These are phyloP conservation scores for Carettochelys insculpta DNA, from an alignment of 2,113 vertebrate genomes.

Conservation along the genomic window DNA sequence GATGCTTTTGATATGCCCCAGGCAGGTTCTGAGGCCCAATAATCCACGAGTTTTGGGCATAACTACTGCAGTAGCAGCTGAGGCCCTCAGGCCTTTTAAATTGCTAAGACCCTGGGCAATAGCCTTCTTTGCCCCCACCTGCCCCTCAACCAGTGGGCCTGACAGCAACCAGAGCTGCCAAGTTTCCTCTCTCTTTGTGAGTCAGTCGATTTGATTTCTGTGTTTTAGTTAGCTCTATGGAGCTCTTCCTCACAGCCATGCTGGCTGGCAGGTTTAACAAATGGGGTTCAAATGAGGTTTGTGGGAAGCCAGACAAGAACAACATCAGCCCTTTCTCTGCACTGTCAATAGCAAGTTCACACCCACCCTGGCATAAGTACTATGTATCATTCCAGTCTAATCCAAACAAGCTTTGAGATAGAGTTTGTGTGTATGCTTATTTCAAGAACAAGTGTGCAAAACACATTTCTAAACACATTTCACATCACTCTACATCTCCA, in stretches of 20 bases:
- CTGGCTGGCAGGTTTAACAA: not conserved
- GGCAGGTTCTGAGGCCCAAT: too few species aligned
- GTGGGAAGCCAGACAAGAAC: not conserved
- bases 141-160: too few species aligned
- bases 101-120: too few species aligned
- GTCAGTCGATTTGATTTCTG: not conserved
- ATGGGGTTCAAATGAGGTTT: not conserved
- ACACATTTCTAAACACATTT: too few species aligned
- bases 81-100: too few species aligned
- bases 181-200: not conserved
- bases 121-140: too few species aligned
- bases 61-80: too few species aligned
- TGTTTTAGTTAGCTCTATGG: not conserved
- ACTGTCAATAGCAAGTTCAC: not conserved
- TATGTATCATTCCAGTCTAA: not conserved
- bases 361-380: not conserved
- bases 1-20: too few species aligned
- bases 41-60: too few species aligned
- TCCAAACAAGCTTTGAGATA: constrained; percentile 32
- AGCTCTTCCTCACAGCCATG: not conserved
- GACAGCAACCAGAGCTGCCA: not conserved
- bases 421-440: accelerated
- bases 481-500: not conserved
- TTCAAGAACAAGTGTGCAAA: not conserved
- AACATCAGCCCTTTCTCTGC: not conserved